phyloP scores from a whole-genome alignment of 2,797 vertebrate genomes.

The Pseudomugil tenellus region DNA sequence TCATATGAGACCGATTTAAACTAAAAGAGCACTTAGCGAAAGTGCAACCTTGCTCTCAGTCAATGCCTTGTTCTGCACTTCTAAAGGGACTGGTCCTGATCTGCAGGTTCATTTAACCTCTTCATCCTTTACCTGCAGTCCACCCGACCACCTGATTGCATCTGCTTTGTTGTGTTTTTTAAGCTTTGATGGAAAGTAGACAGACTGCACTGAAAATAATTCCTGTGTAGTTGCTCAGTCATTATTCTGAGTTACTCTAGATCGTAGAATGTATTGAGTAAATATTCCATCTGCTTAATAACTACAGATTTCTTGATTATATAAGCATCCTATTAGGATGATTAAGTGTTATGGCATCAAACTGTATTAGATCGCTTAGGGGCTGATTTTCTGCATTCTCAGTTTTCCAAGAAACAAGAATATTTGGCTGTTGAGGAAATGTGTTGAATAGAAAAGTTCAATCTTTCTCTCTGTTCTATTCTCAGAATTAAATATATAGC shows the following conservation, averaged over 20 bases:
- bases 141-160: not conserved
- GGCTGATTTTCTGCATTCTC: too few relatives aligned
- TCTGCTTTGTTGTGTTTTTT: not conserved
- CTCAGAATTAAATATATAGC: too few relatives aligned
- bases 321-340: not conserved
- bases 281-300: not conserved
- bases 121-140: not conserved
- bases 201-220: not conserved
- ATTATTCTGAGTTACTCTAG: not conserved
- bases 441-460: not conserved
- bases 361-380: too few relatives aligned
- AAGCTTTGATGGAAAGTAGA: too few relatives aligned
- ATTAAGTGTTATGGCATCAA: too few relatives aligned
- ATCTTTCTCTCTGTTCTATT: not conserved
- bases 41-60: constrained; percentile 5
- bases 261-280: not conserved
- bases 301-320: not conserved
- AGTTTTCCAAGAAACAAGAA: not conserved
- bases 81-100: constrained; percentile 1
- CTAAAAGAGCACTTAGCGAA: constrained; percentile 4
- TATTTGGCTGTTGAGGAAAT: not conserved
- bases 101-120: not conserved
- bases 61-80: not conserved
- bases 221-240: not conserved
- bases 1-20: constrained; percentile 13